phyloP scores from a whole-genome alignment of 1,140 invertebrate genomes.

The Drosophila leontia region DNA sequence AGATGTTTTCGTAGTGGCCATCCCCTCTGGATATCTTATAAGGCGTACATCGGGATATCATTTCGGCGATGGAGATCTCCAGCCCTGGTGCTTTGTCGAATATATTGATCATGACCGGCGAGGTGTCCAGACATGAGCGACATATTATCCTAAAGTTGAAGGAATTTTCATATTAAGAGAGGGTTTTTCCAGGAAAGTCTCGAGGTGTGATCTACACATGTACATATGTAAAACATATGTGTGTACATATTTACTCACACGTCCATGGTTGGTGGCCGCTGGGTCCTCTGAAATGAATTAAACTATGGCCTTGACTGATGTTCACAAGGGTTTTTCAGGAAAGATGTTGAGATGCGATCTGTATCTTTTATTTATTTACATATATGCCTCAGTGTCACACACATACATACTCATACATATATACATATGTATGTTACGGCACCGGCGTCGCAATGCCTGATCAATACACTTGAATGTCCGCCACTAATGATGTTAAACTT shows the following conservation, averaged over 20 bases:
- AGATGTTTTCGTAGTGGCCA: background rate
- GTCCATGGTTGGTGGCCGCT: background rate
- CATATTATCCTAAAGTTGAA: background rate
- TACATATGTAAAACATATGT: background rate
- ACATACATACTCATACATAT: no score
- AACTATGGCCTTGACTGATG: background rate
- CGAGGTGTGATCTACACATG: background rate
- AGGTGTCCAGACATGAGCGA: background rate
- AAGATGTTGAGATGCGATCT: background rate
- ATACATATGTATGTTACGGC: background rate
- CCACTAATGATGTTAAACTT: background rate
- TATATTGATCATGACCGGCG: constrained; percentile 3
- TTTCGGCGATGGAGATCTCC: background rate
- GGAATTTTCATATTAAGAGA: background rate
- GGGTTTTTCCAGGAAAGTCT: background rate
- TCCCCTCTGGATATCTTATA: background rate
- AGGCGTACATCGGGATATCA: background rate
- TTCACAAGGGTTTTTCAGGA: background rate
- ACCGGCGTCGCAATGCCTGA: background rate
- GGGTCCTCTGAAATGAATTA: background rate
- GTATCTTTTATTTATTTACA: background rate
- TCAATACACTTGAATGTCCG: background rate
- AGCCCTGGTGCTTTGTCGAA: background rate
- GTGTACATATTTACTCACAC: background rate
- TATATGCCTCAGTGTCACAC: background rate